These are phyloP conservation scores for Naja naja DNA, from an alignment of 2,113 vertebrate species.

Conservation along the genomic window DNA sequence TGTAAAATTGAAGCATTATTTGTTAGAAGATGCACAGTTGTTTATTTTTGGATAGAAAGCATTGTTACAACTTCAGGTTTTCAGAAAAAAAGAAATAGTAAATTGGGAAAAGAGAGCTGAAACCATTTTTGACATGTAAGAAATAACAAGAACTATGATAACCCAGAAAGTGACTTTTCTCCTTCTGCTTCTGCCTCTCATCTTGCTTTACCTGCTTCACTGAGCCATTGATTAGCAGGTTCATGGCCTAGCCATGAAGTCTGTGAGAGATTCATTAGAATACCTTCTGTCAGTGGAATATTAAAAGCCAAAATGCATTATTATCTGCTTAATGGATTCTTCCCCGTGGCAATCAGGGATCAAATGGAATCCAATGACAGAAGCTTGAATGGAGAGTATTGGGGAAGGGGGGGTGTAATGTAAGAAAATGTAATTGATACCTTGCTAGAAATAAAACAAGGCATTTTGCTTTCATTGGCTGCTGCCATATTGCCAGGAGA, in stretches of 20 bases:
- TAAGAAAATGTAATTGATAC: constrained; percentile 52
- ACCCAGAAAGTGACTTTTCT: constrained; percentile 68
- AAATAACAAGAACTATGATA: constrained; percentile 54
- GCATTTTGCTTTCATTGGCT: constrained; percentile 45
- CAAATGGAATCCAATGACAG: constrained; percentile 53
- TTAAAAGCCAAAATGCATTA: constrained; percentile 69
- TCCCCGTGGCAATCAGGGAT: constrained; percentile 56
- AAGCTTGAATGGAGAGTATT: constrained; percentile 50
- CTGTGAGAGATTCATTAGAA: constrained; percentile 63
- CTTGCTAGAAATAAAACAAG: constrained; percentile 53
- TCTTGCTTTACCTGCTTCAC: constrained; percentile 17
- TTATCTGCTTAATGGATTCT: constrained; percentile 66
- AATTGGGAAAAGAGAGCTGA: not conserved
- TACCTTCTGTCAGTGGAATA: constrained; percentile 58
- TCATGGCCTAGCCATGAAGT: constrained; percentile 63
- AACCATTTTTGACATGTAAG: not conserved
- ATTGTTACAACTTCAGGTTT: not conserved
- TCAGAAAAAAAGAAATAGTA: constrained; percentile 21
- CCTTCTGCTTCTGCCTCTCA: no score
- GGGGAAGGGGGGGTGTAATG: constrained; percentile 26
- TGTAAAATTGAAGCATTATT: constrained; percentile 29
- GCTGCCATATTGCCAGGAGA: constrained; percentile 42
- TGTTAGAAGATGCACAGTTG: constrained; percentile 24
- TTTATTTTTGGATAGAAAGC: constrained; percentile 22
- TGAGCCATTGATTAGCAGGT: constrained; percentile 64